phyloP scores from a whole-genome alignment of 2,113 vertebrate species.

The Pachyramphus minor region DNA sequence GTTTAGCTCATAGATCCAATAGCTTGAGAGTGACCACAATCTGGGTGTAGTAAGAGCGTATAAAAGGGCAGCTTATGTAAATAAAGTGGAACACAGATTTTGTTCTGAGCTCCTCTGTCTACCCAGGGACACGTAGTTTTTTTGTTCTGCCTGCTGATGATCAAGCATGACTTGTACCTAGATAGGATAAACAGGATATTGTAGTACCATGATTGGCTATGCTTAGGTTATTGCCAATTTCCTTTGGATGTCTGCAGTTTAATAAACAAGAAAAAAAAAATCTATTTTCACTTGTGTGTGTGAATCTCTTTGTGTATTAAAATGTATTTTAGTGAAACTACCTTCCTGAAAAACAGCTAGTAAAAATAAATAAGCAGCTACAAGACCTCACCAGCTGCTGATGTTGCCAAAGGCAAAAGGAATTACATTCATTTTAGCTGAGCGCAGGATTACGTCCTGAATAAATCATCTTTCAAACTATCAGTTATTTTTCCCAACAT shows the following conservation, averaged over 20 bases:
- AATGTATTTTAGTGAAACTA: neutral
- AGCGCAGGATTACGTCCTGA: neutral
- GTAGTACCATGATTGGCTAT: neutral
- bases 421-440: neutral
- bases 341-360: neutral
- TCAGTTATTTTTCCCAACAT: neutral
- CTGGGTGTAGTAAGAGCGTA: too few relatives aligned
- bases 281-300: neutral
- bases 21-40: too few relatives aligned
- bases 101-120: too few relatives aligned
- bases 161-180: neutral
- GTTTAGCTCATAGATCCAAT: too few relatives aligned
- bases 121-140: neutral
- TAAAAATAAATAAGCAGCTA: neutral
- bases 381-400: neutral
- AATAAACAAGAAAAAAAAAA: neutral
- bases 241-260: neutral
- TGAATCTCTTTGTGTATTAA: neutral
- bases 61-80: too few relatives aligned
- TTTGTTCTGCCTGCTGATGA: constrained; percentile 31
- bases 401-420: neutral
- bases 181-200: constrained; percentile 2
- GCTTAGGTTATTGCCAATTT: neutral
- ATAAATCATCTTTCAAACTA: constrained; percentile 30
- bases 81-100: too few relatives aligned